These are phyloP conservation scores for Drosophila putrida DNA, from an alignment of 2,888 invertebrate species.

Conservation along the genomic window DNA sequence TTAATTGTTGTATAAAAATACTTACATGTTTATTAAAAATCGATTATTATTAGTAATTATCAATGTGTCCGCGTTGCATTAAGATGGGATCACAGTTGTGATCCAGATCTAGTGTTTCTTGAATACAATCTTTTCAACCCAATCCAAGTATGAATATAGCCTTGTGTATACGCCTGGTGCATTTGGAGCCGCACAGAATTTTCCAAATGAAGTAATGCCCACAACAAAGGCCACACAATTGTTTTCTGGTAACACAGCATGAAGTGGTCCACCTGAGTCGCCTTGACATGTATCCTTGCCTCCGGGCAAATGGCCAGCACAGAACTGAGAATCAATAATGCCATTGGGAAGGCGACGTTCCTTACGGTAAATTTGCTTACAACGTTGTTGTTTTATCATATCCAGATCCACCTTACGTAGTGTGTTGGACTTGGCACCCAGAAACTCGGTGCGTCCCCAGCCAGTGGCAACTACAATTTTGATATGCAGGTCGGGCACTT, in stretches of 20 bases:
- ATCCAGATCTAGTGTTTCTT: constrained; percentile 41
- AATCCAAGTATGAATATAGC: constrained; percentile 82
- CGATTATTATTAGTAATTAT: constrained; percentile 18
- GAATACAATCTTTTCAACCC: constrained; percentile 84
- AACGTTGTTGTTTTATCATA: constrained; percentile 77
- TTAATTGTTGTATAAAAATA: not conserved
- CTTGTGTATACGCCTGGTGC: constrained; percentile 84
- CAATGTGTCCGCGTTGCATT: not conserved
- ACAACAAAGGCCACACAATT: constrained; percentile 84
- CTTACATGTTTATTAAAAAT: constrained; percentile 22
- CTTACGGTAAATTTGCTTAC: constrained; percentile 78
- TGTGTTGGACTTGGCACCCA: constrained; percentile 82
- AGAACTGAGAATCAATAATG: constrained; percentile 84
- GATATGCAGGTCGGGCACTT: constrained; percentile 72
- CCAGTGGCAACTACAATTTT: constrained; percentile 81
- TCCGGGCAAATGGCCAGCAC: constrained; percentile 84
- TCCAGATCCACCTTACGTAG: constrained; percentile 84
- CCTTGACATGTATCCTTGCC: constrained; percentile 85
- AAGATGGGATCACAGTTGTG: constrained; percentile 1
- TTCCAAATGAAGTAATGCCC: constrained; percentile 85
- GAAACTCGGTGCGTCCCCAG: constrained; percentile 84
- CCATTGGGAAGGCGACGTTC: constrained; percentile 83
- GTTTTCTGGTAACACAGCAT: constrained; percentile 79
- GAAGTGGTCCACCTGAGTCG: constrained; percentile 85
- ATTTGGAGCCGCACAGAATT: constrained; percentile 83